Evolutionary conservation across 2,888 invertebrate genomes (phyloP).

Genomic region (Fragum whitleyi): DNA sequence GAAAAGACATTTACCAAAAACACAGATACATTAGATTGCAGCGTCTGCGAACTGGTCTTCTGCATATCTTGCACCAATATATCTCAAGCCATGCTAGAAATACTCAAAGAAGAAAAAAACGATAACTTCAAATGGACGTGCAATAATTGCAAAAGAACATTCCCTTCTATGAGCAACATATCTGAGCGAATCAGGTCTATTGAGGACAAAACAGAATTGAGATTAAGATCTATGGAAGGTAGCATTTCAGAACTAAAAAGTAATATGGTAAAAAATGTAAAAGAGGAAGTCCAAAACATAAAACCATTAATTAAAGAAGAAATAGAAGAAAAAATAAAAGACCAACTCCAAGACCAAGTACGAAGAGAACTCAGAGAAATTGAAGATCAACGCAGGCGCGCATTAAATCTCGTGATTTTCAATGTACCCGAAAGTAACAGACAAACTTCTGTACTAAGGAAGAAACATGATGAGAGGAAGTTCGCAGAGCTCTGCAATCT

Average conservation of each 20-base stretch:
- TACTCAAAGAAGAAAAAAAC: not conserved
- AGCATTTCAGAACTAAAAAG: not conserved
- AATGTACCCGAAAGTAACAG: not conserved
- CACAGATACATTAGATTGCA: not conserved
- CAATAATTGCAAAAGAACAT: slow-evolving; percentile 1
- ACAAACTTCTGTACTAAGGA: not conserved
- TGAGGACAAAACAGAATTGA: slow-evolving; percentile 1
- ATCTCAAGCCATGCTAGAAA: not conserved
- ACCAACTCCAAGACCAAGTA: not conserved
- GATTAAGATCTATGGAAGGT: not conserved
- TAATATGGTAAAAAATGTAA: not conserved
- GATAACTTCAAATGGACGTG: too few species aligned
- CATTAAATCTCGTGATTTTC: not conserved
- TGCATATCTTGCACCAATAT: not conserved
- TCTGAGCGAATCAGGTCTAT: not conserved
- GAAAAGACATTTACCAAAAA: not conserved
- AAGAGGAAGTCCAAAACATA: not conserved
- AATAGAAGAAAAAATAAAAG: not conserved
- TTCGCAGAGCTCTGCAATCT: not conserved
- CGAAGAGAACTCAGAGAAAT: not conserved
- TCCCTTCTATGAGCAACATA: not conserved
- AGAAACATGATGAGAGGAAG: slow-evolving; percentile 2
- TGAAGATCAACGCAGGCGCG: too few species aligned
- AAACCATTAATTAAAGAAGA: not conserved
- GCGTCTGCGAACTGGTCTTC: not conserved